Evolutionary conservation across 2,113 vertebrate genomes (phyloP), one percentile per base, ranked within the genome.

Genomic region (Melanocharis versteri): DNA sequence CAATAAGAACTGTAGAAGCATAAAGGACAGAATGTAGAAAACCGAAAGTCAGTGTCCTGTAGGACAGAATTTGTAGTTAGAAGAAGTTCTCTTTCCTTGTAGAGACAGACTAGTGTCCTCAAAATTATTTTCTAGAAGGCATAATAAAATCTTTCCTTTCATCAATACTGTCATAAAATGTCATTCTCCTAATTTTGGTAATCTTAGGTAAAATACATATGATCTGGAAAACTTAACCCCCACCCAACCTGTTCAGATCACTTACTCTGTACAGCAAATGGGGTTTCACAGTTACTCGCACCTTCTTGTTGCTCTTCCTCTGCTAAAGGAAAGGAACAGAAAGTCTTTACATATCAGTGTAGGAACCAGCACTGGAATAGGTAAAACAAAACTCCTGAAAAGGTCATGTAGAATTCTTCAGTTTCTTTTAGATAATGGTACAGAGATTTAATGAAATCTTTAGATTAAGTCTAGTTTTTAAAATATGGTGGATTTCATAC

Each of bases 251-350:
- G 28, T 42, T 91, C 6, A 51, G 7, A 51, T 70, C 53, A 98
- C 99, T 98, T 97, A 99, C 99, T 97, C 98, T 98, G 96, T 99
- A 99, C 39, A 99, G 98, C 72, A 99, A 98, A 92, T 99, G 99
- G 76, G 99, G 99, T 92, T 99, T 99, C 90, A 99, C 99, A 13
- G 99, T 99, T 72, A 99, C 99, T 47, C 99, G 98, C 21, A 99
- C 99, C 96, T 99, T 99, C 97, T 99, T 99, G 87, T 97, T 99
- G 97, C 97, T 99, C 96, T 98, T 99, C 95, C 98, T 99, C 78
- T 98, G 98, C 99, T 99, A 81, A 96, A 83, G 60, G 76, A 91
- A 92, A 92, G 39, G 39, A 94, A 69, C 30, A 96, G 77, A 39
- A 56, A 69, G n/a, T 31, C 28, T 73, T 79, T 68, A 82, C 48